phyloP scores from a whole-genome alignment of 2,797 vertebrate genomes.

The Orestias chungarensis region DNA sequence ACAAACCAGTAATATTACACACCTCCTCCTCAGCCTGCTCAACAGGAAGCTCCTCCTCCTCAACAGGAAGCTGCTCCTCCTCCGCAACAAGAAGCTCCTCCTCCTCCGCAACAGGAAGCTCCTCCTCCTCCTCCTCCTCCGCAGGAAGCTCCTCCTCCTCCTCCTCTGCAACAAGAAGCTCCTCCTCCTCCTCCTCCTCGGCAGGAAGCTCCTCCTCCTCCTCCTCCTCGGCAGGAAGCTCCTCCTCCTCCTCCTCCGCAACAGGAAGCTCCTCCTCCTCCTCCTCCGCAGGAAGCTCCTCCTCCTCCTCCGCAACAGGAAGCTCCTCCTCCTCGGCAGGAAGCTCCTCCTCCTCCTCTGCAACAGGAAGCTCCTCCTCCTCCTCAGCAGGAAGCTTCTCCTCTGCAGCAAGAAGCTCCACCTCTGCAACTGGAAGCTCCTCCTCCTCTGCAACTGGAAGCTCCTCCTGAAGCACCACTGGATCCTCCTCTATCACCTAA shows the following conservation, averaged over 20 bases:
- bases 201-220: slow-evolving; percentile 43
- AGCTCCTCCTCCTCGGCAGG: slow-evolving; percentile 58
- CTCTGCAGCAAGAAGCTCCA: no score
- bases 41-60: slow-evolving; percentile 31
- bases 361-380: slow-evolving; percentile 27
- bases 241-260: slow-evolving; percentile 66
- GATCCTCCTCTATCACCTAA: slow-evolving; percentile 72
- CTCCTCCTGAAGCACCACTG: slow-evolving; percentile 69
- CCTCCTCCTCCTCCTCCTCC: slow-evolving; percentile 52
- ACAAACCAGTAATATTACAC: neutral
- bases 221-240: slow-evolving; percentile 9
- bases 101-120: slow-evolving; percentile 19
- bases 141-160: slow-evolving; percentile 51
- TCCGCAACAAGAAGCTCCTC: slow-evolving; percentile 50
- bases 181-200: slow-evolving; percentile 37
- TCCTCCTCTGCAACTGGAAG: slow-evolving; percentile 10
- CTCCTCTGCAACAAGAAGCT: no score
- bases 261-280: slow-evolving; percentile 39
- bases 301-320: slow-evolving; percentile 48
- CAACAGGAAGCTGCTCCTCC: slow-evolving; percentile 50
- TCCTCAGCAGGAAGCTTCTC: slow-evolving; percentile 47
- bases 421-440: no score
- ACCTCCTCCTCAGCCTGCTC: slow-evolving; percentile 42
- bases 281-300: slow-evolving; percentile 17
- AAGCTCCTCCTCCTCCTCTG: slow-evolving; percentile 38